Percentiles rank a stretch among this genome's conserved stretches.
Evolutionary conservation across 2,113 vertebrate species (phyloP).

Genomic region (Urocitellus parryii): DNA sequence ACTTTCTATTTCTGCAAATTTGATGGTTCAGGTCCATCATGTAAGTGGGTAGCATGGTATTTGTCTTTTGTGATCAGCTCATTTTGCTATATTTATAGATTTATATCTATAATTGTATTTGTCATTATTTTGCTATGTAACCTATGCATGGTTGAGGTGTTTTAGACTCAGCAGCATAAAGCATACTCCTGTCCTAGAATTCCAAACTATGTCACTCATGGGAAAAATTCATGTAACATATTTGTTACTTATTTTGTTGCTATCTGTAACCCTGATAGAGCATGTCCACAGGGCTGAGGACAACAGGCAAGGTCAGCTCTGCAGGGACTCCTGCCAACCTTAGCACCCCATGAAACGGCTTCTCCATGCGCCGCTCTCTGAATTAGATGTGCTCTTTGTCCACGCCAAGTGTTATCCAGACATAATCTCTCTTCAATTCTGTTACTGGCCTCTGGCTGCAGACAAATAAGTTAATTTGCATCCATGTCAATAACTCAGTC

Average conservation of each 20-base stretch:
- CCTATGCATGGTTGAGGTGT: no score
- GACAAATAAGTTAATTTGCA: conserved; percentile 50
- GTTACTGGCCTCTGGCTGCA: conserved; percentile 48
- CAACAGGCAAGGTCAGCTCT: not conserved
- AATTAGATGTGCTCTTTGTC: not conserved
- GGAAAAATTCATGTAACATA: not conserved
- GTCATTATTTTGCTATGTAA: not conserved
- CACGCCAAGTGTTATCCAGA: not conserved
- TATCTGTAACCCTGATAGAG: rapidly evolving
- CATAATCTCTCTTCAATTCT: conserved; percentile 23
- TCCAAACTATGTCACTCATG: no score
- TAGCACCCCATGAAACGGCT: not conserved
- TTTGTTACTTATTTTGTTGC: not conserved
- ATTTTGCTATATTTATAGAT: not conserved
- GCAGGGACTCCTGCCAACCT: no score
- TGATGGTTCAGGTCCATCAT: no score
- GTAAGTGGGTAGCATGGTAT: rapidly evolving
- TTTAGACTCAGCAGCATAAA: not conserved
- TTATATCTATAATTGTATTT: no score
- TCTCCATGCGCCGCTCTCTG: not conserved
- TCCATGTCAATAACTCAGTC: conserved; percentile 50
- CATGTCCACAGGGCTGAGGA: not conserved
- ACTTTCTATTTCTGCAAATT: not conserved
- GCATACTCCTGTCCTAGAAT: not conserved
- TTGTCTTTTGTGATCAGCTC: not conserved